These are phyloP conservation scores for Homarus americanus DNA, from an alignment of 1,140 invertebrate genomes.

Conservation along the genomic window DNA sequence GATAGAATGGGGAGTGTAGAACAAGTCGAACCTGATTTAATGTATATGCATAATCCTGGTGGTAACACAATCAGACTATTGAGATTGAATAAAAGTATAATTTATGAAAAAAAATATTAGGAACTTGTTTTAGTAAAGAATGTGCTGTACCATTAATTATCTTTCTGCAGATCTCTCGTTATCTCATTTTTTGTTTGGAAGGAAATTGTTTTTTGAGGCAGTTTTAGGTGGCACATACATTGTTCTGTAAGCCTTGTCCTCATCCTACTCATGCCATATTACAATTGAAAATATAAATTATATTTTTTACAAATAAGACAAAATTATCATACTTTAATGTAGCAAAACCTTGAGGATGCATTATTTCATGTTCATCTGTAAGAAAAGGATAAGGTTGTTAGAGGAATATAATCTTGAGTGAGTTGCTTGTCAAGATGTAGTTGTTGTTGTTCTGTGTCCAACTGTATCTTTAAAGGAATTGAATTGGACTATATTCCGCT, in stretches of 20 bases:
- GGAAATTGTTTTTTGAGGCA: not conserved
- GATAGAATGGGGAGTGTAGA: slow-evolving; percentile 33
- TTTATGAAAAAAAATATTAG: no score
- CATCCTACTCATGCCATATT: not conserved
- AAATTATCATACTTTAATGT: not conserved
- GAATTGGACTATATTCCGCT: slow-evolving; percentile 15
- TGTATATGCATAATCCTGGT: slow-evolving; percentile 50
- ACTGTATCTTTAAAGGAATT: not conserved
- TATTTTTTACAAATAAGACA: not conserved
- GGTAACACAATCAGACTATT: not conserved
- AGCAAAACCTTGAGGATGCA: not conserved
- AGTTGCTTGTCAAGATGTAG: not conserved
- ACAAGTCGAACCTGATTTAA: not conserved
- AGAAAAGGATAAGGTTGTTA: not conserved
- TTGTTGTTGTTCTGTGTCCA: not conserved
- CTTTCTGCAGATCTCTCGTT: no score
- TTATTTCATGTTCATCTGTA: not conserved
- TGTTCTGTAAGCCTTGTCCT: not conserved
- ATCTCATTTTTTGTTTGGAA: not conserved
- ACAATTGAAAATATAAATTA: not conserved
- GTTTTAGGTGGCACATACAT: not conserved
- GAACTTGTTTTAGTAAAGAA: not conserved
- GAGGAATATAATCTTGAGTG: not conserved
- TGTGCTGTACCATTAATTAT: no score
- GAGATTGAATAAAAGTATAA: no score